Conservation (phyloP, 2,797 vertebrate genomes). For the Lateolabrax maculatus region DNA sequence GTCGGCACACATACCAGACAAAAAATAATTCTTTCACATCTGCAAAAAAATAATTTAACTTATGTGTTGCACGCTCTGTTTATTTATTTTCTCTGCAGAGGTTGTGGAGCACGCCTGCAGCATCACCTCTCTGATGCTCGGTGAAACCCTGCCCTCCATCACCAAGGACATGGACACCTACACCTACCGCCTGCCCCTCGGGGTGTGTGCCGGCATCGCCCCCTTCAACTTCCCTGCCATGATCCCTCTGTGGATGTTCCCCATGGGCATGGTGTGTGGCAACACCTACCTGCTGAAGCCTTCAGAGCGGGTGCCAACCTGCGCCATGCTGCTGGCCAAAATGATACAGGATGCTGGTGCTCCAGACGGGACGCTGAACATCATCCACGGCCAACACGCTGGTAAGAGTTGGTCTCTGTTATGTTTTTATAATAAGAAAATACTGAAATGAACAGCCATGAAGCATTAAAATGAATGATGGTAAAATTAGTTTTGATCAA, state of each 20-base stretch:
- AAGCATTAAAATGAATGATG: not conserved
- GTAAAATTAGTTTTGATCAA: not conserved
- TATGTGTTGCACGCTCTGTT: not conserved
- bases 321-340: slow-evolving; percentile 93
- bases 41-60: not conserved
- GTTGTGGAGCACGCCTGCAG: slow-evolving; percentile 97
- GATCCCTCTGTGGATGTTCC: slow-evolving; percentile 99
- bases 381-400: slow-evolving; percentile 95
- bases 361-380: slow-evolving; percentile 94
- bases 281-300: slow-evolving; percentile 98
- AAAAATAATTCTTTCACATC: not conserved
- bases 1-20: no score
- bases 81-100: slow-evolving; percentile 84
- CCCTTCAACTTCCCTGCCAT: slow-evolving; percentile 98
- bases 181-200: slow-evolving; percentile 93
- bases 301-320: slow-evolving; percentile 94
- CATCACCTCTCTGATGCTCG: slow-evolving; percentile 95
- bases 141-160: slow-evolving; percentile 96
- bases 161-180: slow-evolving; percentile 97
- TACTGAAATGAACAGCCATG: not conserved
- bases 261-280: slow-evolving; percentile 95
- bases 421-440: no score
- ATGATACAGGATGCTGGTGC: slow-evolving; percentile 95
- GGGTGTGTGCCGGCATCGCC: slow-evolving; percentile 94
- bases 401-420: slow-evolving; percentile 81